Conservation (phyloP, 2,888 invertebrate species). For the Balanococcus diminutus region DNA sequence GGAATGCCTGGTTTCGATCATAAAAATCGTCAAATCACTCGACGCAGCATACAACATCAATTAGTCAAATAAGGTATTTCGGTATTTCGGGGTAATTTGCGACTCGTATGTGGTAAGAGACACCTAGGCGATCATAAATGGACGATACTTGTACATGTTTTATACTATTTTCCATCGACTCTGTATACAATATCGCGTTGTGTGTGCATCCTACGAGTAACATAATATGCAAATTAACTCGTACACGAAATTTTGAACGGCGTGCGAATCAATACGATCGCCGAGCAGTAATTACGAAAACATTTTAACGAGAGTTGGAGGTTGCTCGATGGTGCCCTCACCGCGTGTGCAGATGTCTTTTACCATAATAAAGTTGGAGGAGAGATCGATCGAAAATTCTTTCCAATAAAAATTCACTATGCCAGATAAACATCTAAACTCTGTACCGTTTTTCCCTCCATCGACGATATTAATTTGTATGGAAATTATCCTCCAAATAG, state of each 20-base stretch:
- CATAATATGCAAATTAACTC: slow-evolving; percentile 41
- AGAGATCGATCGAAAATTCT: slow-evolving; percentile 31
- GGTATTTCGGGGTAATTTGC: slow-evolving; percentile 19
- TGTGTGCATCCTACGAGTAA: slow-evolving; percentile 21
- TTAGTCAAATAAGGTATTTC: slow-evolving; percentile 39
- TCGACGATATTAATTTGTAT: slow-evolving; percentile 28
- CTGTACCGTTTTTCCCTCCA: neutral
- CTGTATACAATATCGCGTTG: slow-evolving; percentile 4
- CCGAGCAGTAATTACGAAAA: neutral
- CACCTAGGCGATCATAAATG: neutral
- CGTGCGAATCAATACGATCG: neutral
- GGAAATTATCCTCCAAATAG: neutral
- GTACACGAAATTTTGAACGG: neutral
- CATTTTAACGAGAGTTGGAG: neutral
- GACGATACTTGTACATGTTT: neutral
- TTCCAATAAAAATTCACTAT: slow-evolving; percentile 37
- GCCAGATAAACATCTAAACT: slow-evolving; percentile 14
- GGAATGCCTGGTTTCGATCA: neutral
- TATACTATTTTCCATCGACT: neutral
- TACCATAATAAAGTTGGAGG: slow-evolving; percentile 1
- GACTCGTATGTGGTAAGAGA: neutral
- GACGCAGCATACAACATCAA: slow-evolving; percentile 20
- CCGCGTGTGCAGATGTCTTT: neutral
- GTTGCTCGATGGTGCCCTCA: neutral
- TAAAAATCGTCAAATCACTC: slow-evolving; percentile 18